These are phyloP conservation scores for Pipistrellus kuhlii DNA, from an alignment of 2,797 vertebrate genomes.

Conservation along the genomic window DNA sequence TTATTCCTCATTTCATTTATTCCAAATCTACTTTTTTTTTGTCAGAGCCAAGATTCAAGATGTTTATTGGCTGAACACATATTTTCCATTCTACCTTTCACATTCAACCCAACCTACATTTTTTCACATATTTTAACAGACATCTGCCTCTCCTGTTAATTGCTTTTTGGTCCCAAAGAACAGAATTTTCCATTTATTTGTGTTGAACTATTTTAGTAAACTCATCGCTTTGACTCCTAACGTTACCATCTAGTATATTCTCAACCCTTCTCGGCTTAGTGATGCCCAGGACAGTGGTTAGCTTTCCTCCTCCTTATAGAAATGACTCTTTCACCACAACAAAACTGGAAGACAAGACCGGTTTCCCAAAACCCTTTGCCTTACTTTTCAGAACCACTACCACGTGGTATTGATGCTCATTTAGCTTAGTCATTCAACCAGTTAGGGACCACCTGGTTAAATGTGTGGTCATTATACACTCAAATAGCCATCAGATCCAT, in stretches of 20 bases:
- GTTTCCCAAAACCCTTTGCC: neutral
- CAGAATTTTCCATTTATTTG: neutral
- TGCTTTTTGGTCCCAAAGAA: neutral
- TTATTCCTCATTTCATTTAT: neutral
- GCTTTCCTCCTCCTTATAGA: neutral
- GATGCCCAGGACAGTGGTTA: neutral
- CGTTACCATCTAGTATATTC: constrained; percentile 17
- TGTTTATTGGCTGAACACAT: neutral
- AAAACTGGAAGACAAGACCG: neutral
- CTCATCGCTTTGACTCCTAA: neutral
- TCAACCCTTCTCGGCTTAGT: neutral
- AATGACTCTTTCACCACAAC: neutral
- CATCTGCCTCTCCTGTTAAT: neutral
- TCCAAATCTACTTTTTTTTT: neutral
- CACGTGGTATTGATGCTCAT: neutral
- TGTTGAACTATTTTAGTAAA: constrained; percentile 19
- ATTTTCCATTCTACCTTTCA: neutral
- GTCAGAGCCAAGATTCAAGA: neutral
- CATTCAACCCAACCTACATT: neutral
- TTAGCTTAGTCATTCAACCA: neutral
- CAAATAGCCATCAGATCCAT: neutral
- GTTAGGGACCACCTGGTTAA: neutral
- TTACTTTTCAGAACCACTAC: neutral
- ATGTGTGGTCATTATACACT: neutral
- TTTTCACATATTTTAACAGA: neutral